A percentile compares a stretch with the other conserved stretches of the same genome.
Conservation (phyloP, 1,140 invertebrate genomes). For the Sinonovacula constricta region DNA sequence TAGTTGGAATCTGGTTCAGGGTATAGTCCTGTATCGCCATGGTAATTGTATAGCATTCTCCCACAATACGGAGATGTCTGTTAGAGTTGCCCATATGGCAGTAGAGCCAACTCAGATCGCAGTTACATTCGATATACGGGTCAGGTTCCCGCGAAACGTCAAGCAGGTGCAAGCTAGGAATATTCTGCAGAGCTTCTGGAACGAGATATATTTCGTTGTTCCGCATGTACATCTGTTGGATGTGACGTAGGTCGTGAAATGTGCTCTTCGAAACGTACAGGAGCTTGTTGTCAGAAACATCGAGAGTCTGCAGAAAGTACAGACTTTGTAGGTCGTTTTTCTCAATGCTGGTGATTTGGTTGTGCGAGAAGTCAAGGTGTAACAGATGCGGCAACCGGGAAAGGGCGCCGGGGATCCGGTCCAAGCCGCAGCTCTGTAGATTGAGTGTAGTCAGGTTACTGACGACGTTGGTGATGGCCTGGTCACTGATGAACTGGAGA, state of each 20-base stretch:
- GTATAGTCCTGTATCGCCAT: slow-evolving; percentile 13
- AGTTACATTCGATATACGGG: slow-evolving; percentile 41
- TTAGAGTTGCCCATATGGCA: not conserved
- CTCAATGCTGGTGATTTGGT: slow-evolving; percentile 38
- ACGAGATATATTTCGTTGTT: slow-evolving; percentile 15
- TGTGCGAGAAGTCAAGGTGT: slow-evolving; percentile 38
- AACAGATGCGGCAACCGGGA: slow-evolving; percentile 12
- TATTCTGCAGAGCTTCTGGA: slow-evolving; percentile 28
- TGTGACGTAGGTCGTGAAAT: slow-evolving; percentile 18
- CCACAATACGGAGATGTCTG: not conserved
- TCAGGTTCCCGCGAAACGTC: not conserved
- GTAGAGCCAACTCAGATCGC: slow-evolving; percentile 39
- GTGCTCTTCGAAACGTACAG: slow-evolving; percentile 39
- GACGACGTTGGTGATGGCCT: slow-evolving; percentile 7
- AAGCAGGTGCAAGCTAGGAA: not conserved
- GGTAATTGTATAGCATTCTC: slow-evolving; percentile 26
- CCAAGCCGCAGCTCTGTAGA: slow-evolving; percentile 23
- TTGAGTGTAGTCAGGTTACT: slow-evolving; percentile 40
- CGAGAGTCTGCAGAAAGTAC: not conserved
- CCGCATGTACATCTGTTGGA: slow-evolving; percentile 14
- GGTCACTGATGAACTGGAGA: slow-evolving; percentile 33
- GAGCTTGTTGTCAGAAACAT: slow-evolving; percentile 18
- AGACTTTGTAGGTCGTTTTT: slow-evolving; percentile 43
- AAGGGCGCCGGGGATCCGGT: slow-evolving; percentile 36
- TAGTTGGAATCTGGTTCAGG: not conserved